Conservation (phyloP, 2,888 invertebrate species). For the Chaitophorus viminalis region DNA sequence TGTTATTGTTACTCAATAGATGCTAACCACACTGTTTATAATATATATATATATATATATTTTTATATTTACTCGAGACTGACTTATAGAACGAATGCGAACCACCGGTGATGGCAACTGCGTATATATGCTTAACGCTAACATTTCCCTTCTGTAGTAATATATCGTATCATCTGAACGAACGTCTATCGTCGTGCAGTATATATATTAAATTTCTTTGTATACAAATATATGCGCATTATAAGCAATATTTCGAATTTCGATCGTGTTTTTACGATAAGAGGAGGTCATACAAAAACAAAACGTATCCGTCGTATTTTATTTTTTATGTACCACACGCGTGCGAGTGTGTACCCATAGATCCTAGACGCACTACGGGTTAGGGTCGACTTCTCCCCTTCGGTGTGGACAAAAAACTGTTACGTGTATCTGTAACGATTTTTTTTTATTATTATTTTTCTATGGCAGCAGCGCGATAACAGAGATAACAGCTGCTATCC, state of each 20-base stretch:
- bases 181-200: neutral
- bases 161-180: slow-evolving; percentile 24
- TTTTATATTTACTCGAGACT: neutral
- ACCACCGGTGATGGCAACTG: neutral
- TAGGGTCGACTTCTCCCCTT: neutral
- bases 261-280: slow-evolving; percentile 35
- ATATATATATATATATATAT: neutral
- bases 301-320: neutral
- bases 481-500: neutral
- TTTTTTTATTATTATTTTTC: neutral
- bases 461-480: neutral
- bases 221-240: neutral
- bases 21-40: neutral
- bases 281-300: slow-evolving; percentile 18
- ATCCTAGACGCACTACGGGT: neutral
- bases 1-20: slow-evolving; percentile 19
- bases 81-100: slow-evolving; percentile 11
- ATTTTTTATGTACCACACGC: neutral
- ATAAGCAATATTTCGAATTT: slow-evolving; percentile 41
- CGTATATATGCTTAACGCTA: neutral
- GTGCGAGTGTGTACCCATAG: neutral
- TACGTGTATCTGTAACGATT: slow-evolving; percentile 8
- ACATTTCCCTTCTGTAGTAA: slow-evolving; percentile 19
- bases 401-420: neutral
- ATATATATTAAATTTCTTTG: neutral